Base-by-base conservation (phyloP, 2,113 vertebrate species). In the Machaerirhynchus nigripectus region DNA sequence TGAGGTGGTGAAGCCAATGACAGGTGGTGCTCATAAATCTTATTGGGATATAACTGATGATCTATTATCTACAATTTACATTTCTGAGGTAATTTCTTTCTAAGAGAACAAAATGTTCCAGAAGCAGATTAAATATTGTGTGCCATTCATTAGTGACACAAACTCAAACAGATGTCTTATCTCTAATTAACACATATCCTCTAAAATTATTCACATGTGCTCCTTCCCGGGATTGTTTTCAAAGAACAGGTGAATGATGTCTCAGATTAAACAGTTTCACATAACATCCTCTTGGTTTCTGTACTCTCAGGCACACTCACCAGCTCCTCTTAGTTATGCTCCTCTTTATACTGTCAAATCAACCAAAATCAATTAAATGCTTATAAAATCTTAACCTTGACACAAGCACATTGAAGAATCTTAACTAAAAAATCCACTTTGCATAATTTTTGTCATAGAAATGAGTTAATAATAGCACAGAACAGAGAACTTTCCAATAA, bases 121-220 rank as follows among this genome's bases (percentile, higher is more conserved):
- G n/a, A 60, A 78, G 12, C 44, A 56, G 73, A 92, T 91, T 75
- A 96, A 93, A 95, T 71, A 89, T 23, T 68, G n/a, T 15, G 20
- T 68, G 78, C 57, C 61, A 56, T 52, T 95, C 87, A 84, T 82
- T 94, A 95, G 52, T 44, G 80, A 89, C 47, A 85, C 61, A 89
- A 69, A 86, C 56, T 87, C 39, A 84, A 95, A 87, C 93, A 95
- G 84, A 95, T 95, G 84, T 81, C 86, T 90, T 70, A n/a, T 88
- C 67, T 84, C 89, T 89, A 94, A 95, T 95, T 87, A 95, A 95
- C 69, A 91, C 65, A 53, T 60, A 78, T 49, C 31, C 21, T 87
- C 61, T 84, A 65, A 78, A 78, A 92, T 81, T 89, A 63, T 18
- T 87, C 65, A 42, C 31, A 63, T 18, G 4, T 44, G 47, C 30